Conservation (phyloP, 2,888 invertebrate genomes). For the Caenorhabditis wallacei region DNA sequence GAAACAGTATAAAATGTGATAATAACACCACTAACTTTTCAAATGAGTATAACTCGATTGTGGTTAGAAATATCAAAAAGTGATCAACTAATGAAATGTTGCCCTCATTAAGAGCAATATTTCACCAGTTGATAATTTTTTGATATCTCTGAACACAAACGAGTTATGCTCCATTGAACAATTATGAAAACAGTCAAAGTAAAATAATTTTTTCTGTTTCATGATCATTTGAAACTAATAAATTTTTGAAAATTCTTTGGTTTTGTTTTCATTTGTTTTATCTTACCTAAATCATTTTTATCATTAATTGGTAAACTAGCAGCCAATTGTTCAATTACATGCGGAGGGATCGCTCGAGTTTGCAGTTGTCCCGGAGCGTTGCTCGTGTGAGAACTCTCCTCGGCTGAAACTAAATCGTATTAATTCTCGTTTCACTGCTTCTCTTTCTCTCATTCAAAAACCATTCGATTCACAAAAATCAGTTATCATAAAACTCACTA, state of each 20-base stretch:
- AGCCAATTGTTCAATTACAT: conserved; percentile 67
- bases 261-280: conserved; percentile 5
- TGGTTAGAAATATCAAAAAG: too few species aligned
- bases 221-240: too few species aligned
- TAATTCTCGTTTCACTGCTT: neutral
- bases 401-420: conserved; percentile 66
- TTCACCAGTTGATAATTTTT: too few species aligned
- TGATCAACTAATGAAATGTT: too few species aligned
- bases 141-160: too few species aligned
- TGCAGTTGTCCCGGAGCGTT: conserved; percentile 63
- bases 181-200: too few species aligned
- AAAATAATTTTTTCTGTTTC: too few species aligned
- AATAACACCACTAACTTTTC: too few species aligned
- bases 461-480: conserved; percentile 19
- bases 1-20: too few species aligned
- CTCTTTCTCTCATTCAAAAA: conserved; percentile 1
- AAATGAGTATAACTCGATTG: too few species aligned
- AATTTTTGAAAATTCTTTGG: neutral
- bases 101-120: too few species aligned
- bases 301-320: conserved; percentile 49
- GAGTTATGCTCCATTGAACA: too few species aligned
- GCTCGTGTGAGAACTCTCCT: conserved; percentile 76
- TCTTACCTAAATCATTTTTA: conserved; percentile 51
- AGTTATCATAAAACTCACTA: conserved; percentile 66
- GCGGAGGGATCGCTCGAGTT: conserved; percentile 69